Percentiles rank a stretch among this genome's conserved stretches.
These are phyloP conservation scores for Neocrepidodera transversa DNA, from an alignment of 2,888 invertebrate species.

Conservation along the genomic window DNA sequence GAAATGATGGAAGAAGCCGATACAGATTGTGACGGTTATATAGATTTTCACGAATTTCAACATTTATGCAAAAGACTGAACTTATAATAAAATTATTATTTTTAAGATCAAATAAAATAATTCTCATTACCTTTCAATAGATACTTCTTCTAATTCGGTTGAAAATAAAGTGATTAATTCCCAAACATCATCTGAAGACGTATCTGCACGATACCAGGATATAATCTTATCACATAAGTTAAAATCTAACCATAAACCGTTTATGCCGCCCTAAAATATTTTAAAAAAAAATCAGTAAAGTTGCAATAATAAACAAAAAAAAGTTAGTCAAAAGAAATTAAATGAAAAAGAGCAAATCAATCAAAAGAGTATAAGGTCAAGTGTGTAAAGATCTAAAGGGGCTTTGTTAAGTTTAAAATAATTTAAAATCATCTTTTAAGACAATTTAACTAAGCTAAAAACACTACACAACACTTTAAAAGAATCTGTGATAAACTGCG, in stretches of 20 bases:
- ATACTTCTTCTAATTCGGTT: slow-evolving; percentile 22
- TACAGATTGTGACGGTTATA: neutral
- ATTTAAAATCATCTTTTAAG: too few species aligned
- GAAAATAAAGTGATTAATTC: slow-evolving; percentile 27
- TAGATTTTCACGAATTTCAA: slow-evolving; percentile 15
- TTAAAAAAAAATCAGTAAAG: too few species aligned
- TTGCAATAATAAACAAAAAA: too few species aligned
- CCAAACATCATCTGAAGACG: slow-evolving; percentile 9
- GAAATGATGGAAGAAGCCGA: slow-evolving; percentile 23
- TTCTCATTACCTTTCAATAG: neutral
- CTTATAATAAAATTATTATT: neutral
- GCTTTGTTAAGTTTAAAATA: too few species aligned
- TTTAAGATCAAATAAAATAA: too few species aligned
- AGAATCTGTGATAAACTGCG: too few species aligned
- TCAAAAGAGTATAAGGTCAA: too few species aligned
- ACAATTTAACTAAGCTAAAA: neutral
- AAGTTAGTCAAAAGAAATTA: too few species aligned
- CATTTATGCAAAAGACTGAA: slow-evolving; percentile 3
- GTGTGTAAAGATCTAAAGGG: too few species aligned
- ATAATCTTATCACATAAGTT: slow-evolving; percentile 28
- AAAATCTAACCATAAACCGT: slow-evolving; percentile 34
- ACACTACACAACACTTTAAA: neutral
- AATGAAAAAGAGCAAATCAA: too few species aligned
- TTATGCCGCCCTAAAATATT: slow-evolving; percentile 20
- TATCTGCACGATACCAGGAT: slow-evolving; percentile 29